Evolutionary conservation across 1,140 invertebrate species (phyloP).

Genomic region (Drosophila serrata): DNA sequence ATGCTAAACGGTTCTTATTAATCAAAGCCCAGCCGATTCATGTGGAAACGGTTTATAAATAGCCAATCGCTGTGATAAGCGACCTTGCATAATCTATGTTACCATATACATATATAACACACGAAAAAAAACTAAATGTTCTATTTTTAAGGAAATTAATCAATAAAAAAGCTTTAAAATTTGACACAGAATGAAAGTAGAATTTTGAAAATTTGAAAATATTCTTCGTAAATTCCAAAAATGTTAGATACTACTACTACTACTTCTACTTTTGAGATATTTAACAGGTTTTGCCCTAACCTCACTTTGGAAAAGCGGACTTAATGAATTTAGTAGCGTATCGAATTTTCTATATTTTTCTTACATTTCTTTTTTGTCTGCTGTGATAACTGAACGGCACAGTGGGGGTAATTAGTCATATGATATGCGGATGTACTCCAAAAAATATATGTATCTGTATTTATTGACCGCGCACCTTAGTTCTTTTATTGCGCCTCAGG

Average conservation of each 20-base stretch:
- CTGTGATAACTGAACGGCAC: constrained; percentile 20
- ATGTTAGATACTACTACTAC: no score
- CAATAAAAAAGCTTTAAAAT: no score
- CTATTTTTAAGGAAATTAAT: not conserved
- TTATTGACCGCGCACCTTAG: constrained; percentile 10
- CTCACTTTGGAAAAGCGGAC: not conserved
- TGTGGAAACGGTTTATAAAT: constrained; percentile 29
- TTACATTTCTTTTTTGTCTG: not conserved
- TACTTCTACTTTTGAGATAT: no score
- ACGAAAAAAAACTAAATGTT: not conserved
- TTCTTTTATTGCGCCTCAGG: constrained; percentile 64
- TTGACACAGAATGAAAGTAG: no score
- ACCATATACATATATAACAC: constrained; percentile 4
- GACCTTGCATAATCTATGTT: constrained; percentile 57
- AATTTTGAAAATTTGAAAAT: not conserved
- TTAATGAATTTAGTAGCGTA: not conserved
- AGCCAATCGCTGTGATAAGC: constrained; percentile 56
- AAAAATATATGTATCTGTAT: not conserved
- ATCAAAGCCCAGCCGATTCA: constrained; percentile 48
- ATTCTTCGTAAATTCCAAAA: not conserved
- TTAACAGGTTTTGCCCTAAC: no score
- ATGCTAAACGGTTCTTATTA: constrained; percentile 47
- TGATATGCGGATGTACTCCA: constrained; percentile 9
- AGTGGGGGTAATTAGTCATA: constrained; percentile 53
- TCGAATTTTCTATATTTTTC: not conserved